These are phyloP conservation scores for Apis cerana DNA, from an alignment of 1,140 invertebrate genomes.

Conservation along the genomic window DNA sequence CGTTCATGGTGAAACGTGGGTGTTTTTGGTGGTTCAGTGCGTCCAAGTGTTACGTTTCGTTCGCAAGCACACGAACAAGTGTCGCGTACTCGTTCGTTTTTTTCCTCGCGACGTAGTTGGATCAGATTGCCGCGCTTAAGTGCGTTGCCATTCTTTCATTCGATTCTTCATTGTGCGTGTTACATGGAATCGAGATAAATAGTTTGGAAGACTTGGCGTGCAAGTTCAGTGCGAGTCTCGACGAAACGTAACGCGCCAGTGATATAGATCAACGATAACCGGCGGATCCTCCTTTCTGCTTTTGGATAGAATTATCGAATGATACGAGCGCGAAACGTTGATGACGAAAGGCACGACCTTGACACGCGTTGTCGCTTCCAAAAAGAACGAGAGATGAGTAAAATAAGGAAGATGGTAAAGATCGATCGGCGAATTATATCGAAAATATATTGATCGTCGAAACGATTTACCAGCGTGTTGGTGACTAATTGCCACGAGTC, in stretches of 20 bases:
- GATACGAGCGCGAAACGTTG: neutral
- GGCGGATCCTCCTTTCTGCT: neutral
- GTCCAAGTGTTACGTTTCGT: constrained; percentile 38
- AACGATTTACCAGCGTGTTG: neutral
- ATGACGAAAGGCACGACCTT: constrained; percentile 3
- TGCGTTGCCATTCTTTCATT: neutral
- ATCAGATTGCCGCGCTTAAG: neutral
- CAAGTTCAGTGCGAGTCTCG: neutral
- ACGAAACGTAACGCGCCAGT: constrained; percentile 7
- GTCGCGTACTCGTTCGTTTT: neutral
- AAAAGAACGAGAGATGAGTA: no score
- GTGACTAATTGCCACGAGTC: constrained; percentile 75
- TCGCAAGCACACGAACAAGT: neutral
- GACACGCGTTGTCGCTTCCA: neutral
- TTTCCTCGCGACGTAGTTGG: constrained; percentile 7
- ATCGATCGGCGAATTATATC: no score
- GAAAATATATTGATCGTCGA: neutral
- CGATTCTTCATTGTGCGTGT: neutral
- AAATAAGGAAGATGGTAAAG: no score
- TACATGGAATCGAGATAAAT: neutral
- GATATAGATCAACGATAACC: neutral
- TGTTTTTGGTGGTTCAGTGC: constrained; percentile 44
- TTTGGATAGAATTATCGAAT: neutral
- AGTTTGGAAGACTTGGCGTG: no score
- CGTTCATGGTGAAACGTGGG: constrained; percentile 26